phyloP scores from a whole-genome alignment of 1,140 invertebrate species.

The Nymphalis io region DNA sequence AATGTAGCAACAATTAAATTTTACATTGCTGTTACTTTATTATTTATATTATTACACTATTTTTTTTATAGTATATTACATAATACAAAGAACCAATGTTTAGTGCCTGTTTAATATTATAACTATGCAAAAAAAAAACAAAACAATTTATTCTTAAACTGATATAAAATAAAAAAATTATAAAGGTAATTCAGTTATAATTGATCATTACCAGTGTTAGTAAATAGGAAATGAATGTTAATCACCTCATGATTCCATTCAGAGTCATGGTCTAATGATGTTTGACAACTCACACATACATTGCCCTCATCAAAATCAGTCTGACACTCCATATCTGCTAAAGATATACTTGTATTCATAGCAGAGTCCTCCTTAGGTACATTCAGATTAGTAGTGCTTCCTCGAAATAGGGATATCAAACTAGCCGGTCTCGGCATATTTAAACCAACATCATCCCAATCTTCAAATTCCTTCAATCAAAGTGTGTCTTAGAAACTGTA shows the following conservation, averaged over 20 bases:
- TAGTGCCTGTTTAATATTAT: too few relatives aligned
- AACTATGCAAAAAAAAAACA: too few relatives aligned
- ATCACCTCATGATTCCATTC: constrained; percentile 76
- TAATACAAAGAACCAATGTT: too few relatives aligned
- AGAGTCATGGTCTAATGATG: constrained; percentile 57
- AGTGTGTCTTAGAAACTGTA: constrained; percentile 15
- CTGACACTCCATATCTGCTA: constrained; percentile 61
- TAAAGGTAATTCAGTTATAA: too few relatives aligned
- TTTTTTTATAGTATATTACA: too few relatives aligned
- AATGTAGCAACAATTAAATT: too few relatives aligned
- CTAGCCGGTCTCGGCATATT: constrained; percentile 92
- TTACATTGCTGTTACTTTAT: too few relatives aligned
- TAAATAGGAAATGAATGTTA: constrained; percentile 32
- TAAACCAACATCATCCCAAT: constrained; percentile 95
- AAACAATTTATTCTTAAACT: too few relatives aligned
- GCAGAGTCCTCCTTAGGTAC: constrained; percentile 54
- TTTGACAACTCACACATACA: constrained; percentile 70
- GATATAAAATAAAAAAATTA: too few relatives aligned
- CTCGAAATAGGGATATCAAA: constrained; percentile 89
- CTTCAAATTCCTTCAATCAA: constrained; percentile 90
- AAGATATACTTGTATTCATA: constrained; percentile 47
- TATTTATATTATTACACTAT: too few relatives aligned
- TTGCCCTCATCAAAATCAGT: constrained; percentile 69
- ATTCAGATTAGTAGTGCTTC: constrained; percentile 64
- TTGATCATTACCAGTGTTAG: background rate